phyloP scores from a whole-genome alignment of 2,113 vertebrate genomes.

The Nothoprocta pentlandii region DNA sequence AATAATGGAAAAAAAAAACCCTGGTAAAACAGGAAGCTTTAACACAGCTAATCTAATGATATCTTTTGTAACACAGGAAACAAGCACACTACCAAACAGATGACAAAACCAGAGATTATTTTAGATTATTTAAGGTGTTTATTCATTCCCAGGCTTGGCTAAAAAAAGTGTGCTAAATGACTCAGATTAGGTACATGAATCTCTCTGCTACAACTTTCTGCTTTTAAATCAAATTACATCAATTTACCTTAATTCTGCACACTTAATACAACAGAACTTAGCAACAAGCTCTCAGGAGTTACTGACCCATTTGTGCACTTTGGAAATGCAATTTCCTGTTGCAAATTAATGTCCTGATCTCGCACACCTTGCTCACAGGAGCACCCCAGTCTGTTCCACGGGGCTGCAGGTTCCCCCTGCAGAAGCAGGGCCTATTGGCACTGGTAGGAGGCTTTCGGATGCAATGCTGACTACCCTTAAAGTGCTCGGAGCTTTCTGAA shows the following conservation, averaged over 20 bases:
- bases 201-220: neutral
- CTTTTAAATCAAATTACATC: neutral
- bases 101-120: slow-evolving; percentile 56
- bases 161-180: neutral
- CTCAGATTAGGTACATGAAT: neutral
- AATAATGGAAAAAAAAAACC: slow-evolving; percentile 59
- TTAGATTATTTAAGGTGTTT: slow-evolving; percentile 43
- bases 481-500: neutral
- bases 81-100: neutral
- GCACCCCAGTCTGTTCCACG: fast-evolving
- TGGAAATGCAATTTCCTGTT: slow-evolving; percentile 17
- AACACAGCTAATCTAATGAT: slow-evolving; percentile 43
- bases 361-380: neutral
- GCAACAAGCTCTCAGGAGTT: neutral
- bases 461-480: neutral
- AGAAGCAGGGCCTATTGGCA: fast-evolving
- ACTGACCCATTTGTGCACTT: neutral
- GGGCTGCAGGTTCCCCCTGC: neutral
- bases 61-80: slow-evolving; percentile 52
- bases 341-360: neutral
- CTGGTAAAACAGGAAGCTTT: slow-evolving; percentile 56
- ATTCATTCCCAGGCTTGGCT: slow-evolving; percentile 30
- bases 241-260: neutral
- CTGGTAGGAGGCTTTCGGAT: fast-evolving
- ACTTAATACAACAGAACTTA: neutral